phyloP scores from a whole-genome alignment of 2,888 invertebrate genomes.

The Patella pellucida region DNA sequence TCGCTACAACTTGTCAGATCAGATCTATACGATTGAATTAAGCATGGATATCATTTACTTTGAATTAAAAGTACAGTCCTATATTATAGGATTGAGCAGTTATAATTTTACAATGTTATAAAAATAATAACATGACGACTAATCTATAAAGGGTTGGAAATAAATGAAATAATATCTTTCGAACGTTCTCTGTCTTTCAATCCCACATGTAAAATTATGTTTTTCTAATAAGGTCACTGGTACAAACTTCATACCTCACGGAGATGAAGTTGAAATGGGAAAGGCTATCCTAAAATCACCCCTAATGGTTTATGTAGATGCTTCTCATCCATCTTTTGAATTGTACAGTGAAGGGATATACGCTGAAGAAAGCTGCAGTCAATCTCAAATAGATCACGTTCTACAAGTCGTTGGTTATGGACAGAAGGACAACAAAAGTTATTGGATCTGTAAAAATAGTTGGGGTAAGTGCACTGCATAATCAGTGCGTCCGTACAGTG shows the following conservation, averaged over 20 bases:
- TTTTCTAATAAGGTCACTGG: conserved; percentile 33
- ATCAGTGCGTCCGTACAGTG: no score
- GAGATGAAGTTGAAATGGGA: conserved; percentile 40
- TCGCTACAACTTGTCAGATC: no score
- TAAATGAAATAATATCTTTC: no score
- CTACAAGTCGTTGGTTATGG: conserved; percentile 35
- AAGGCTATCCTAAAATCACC: conserved; percentile 41
- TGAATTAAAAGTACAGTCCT: no score
- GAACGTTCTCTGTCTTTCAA: no score
- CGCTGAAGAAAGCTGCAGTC: conserved; percentile 15
- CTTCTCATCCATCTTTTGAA: conserved; percentile 50
- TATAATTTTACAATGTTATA: no score
- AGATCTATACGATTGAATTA: no score
- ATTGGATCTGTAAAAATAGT: conserved; percentile 35
- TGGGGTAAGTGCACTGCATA: conserved; percentile 20
- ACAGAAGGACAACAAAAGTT: conserved; percentile 1
- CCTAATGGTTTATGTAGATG: conserved; percentile 46
- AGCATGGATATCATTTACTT: no score
- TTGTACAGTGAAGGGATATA: conserved; percentile 29
- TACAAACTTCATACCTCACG: conserved; percentile 31
- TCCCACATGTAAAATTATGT: no score
- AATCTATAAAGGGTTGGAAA: no score
- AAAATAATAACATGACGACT: no score
- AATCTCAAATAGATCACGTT: conserved; percentile 21
- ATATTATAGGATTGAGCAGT: no score